Percentiles rank a stretch among this genome's conserved stretches.
Evolutionary conservation across 2,888 invertebrate species (phyloP).

Genomic region (Vesta saturnalis): DNA sequence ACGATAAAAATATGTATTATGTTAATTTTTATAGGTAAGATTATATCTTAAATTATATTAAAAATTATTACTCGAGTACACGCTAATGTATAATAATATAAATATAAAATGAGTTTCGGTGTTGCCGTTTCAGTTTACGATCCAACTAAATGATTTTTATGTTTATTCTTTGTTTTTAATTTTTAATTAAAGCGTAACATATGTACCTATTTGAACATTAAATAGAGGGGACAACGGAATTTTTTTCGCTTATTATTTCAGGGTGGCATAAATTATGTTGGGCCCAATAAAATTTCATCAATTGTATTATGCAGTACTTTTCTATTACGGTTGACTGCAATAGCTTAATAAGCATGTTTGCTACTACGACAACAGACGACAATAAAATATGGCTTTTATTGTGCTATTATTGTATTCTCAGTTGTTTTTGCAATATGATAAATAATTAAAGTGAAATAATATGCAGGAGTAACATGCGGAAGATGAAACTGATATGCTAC

Average conservation of each 20-base stretch:
- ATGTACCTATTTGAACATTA: not conserved
- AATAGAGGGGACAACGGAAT: not conserved
- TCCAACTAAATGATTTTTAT: conserved; percentile 1
- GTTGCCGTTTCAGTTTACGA: not conserved
- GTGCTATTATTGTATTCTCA: too few relatives aligned
- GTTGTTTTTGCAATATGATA: too few relatives aligned
- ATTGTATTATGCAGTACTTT: too few relatives aligned
- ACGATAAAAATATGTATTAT: conserved; percentile 21
- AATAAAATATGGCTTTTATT: too few relatives aligned
- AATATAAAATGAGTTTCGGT: conserved; percentile 6
- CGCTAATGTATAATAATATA: conserved; percentile 13
- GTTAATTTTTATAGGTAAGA: conserved; percentile 18
- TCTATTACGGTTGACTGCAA: too few relatives aligned
- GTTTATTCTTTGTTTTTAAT: not conserved
- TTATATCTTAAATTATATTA: conserved; percentile 18
- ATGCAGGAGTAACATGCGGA: too few relatives aligned
- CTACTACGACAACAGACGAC: too few relatives aligned
- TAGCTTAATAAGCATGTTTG: too few relatives aligned
- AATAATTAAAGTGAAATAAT: too few relatives aligned
- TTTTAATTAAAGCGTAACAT: not conserved
- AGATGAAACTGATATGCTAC: too few relatives aligned
- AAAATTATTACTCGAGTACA: conserved; percentile 13
- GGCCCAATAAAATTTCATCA: too few relatives aligned
- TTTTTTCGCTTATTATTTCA: not conserved
- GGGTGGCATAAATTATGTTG: too few relatives aligned